Conservation (phyloP, 2,888 invertebrate species). For the Mamestra brassicae region DNA sequence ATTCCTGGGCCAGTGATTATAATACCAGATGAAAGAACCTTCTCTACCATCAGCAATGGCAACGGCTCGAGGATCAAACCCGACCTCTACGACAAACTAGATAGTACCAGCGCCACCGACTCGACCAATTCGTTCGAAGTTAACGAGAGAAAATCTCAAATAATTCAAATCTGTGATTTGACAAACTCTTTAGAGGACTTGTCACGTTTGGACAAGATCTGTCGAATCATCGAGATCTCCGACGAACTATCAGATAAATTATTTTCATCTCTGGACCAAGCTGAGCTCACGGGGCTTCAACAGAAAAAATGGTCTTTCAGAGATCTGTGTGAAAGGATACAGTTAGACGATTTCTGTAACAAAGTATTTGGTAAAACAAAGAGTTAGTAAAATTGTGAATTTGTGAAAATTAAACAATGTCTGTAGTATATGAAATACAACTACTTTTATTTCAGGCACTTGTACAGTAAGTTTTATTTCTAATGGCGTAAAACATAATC, state of each 20-base stretch:
- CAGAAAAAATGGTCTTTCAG: constrained; percentile 84
- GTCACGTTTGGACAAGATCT: constrained; percentile 84
- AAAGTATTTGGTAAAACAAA: constrained; percentile 78
- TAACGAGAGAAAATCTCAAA: constrained; percentile 81
- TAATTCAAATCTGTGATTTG: constrained; percentile 82
- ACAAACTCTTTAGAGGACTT: constrained; percentile 84
- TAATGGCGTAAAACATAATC: constrained; percentile 48
- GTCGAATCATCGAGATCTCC: constrained; percentile 87
- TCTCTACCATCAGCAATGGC: constrained; percentile 66
- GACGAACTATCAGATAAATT: constrained; percentile 85
- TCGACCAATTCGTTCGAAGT: constrained; percentile 84
- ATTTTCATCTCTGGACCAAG: constrained; percentile 76
- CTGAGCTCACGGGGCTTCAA: constrained; percentile 27
- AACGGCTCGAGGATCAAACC: constrained; percentile 64
- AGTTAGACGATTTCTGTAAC: constrained; percentile 86
- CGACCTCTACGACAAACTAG: constrained; percentile 86
- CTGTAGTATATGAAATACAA: constrained; percentile 56
- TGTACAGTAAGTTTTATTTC: constrained; percentile 66
- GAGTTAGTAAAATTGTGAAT: constrained; percentile 35
- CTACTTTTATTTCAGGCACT: constrained; percentile 66
- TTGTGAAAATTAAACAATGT: constrained; percentile 55
- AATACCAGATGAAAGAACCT: constrained; percentile 62
- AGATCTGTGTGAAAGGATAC: constrained; percentile 84
- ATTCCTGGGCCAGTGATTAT: constrained; percentile 38
- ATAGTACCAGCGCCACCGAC: constrained; percentile 81